A percentile compares a stretch with the other conserved stretches of the same genome.
These are phyloP conservation scores for Ctenoplectra terminalis DNA, from an alignment of 1,140 invertebrate species.

Conservation along the genomic window DNA sequence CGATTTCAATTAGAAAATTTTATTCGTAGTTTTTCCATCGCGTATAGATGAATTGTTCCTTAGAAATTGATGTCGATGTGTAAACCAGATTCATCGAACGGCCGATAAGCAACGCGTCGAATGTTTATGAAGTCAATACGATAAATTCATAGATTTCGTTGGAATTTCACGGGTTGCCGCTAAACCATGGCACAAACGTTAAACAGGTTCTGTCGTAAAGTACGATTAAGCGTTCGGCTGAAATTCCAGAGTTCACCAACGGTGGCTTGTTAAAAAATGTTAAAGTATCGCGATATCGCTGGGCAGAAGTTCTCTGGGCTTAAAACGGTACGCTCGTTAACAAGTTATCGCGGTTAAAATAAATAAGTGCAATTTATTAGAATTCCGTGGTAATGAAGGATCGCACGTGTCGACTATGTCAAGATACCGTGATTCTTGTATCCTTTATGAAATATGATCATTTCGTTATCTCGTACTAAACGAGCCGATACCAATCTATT, in stretches of 20 bases:
- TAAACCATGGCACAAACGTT: slow-evolving; percentile 1
- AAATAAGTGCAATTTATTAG: slow-evolving; percentile 63
- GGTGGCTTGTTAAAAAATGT: not conserved
- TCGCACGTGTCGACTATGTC: slow-evolving; percentile 16
- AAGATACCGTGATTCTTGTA: not conserved
- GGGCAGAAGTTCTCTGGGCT: not conserved
- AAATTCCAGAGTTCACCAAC: not conserved
- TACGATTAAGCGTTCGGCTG: not conserved
- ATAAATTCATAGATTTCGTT: slow-evolving; percentile 11
- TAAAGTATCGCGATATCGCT: slow-evolving; percentile 10
- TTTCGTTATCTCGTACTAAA: slow-evolving; percentile 41
- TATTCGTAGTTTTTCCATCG: not conserved
- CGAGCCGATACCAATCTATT: slow-evolving; percentile 10
- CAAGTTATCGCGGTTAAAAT: slow-evolving; percentile 45
- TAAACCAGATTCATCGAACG: not conserved
- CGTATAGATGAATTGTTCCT: not conserved
- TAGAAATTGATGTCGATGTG: not conserved
- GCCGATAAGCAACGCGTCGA: not conserved
- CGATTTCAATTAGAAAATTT: not conserved
- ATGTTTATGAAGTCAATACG: slow-evolving; percentile 3
- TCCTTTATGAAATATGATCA: not conserved
- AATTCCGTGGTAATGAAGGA: slow-evolving; percentile 27
- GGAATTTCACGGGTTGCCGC: not conserved
- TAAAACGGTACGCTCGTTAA: slow-evolving; percentile 49
- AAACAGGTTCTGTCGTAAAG: not conserved